These are phyloP conservation scores for Gobio occitaniae DNA, from an alignment of 2,797 vertebrate species.

Conservation along the genomic window DNA sequence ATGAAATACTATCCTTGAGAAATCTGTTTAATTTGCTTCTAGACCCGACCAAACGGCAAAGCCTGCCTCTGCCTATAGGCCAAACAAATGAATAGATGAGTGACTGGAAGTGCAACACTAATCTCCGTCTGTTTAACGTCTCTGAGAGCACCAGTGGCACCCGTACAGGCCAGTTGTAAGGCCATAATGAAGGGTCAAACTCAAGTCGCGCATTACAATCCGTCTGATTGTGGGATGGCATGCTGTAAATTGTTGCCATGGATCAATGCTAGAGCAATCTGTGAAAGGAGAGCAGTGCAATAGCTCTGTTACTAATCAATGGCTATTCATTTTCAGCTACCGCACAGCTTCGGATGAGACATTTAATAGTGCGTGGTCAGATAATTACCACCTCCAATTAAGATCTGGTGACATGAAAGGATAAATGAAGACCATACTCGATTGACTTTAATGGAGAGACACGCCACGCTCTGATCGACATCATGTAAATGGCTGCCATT, in stretches of 20 bases:
- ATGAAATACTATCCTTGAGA: not conserved
- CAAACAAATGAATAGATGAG: not conserved
- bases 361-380: constrained; percentile 85
- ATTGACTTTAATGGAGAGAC: constrained; percentile 78
- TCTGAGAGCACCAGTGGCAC: not conserved
- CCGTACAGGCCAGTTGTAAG: not conserved
- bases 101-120: not conserved
- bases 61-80: not conserved
- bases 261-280: constrained; percentile 88
- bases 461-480: constrained; percentile 70
- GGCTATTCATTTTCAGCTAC: constrained; percentile 91
- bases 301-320: constrained; percentile 86
- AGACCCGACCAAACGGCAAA: not conserved
- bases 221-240: constrained; percentile 84
- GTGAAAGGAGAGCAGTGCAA: constrained; percentile 83
- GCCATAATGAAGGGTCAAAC: constrained; percentile 81
- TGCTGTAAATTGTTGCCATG: constrained; percentile 83
- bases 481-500: constrained; percentile 27
- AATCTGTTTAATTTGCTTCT: not conserved
- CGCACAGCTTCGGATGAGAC: constrained; percentile 87
- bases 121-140: constrained; percentile 5
- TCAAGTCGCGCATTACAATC: constrained; percentile 83
- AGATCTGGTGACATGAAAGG: constrained; percentile 82
- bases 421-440: constrained; percentile 77
- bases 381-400: constrained; percentile 94